These are phyloP conservation scores for human (Homo sapiens) DNA, from an alignment of 2,113 vertebrate genomes.

Conservation along the genomic window GRCh38 chr7:46223001-46223500, in stretches of 20 bases:
- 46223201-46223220: background rate
- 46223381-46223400: background rate
- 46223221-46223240: background rate
- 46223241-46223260: background rate
- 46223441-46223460: background rate
- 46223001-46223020: background rate
- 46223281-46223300: background rate
- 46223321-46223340: background rate
- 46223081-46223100: background rate
- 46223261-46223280: background rate
- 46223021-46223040: background rate
- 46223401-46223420: background rate
- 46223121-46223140: background rate
- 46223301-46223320: background rate
- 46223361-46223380: background rate
- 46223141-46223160: no score
- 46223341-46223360: background rate
- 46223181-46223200: fast-evolving
- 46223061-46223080: fast-evolving
- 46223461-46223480: background rate
- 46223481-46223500: background rate
- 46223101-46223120: background rate
- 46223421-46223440: background rate
- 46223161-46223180: background rate
- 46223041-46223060: background rate